Conservation (phyloP, 2,888 invertebrate genomes). For the Epicampocera succincta region DNA sequence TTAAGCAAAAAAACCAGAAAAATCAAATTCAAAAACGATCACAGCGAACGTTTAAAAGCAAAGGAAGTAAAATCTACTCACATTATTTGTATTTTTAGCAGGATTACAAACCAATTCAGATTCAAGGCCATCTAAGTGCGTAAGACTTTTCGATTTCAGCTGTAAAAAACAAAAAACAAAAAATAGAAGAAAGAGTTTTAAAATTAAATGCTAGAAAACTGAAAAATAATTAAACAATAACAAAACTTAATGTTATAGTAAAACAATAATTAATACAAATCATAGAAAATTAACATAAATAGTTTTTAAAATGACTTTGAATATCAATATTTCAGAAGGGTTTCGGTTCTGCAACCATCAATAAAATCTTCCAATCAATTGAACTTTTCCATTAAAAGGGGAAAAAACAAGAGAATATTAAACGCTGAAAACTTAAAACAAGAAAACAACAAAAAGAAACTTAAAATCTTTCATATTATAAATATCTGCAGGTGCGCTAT, state of each 20-base stretch:
- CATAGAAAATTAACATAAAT: neutral
- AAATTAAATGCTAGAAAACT: neutral
- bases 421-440: too few relatives aligned
- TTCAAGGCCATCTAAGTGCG: constrained; percentile 87
- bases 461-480: too few relatives aligned
- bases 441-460: too few relatives aligned
- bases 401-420: too few relatives aligned
- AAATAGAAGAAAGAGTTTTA: neutral
- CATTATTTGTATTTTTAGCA: constrained; percentile 69
- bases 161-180: constrained; percentile 78
- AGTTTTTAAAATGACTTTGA: neutral
- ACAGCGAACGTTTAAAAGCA: neutral
- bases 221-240: too few relatives aligned
- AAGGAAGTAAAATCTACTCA: constrained; percentile 53
- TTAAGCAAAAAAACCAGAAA: neutral
- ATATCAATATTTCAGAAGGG: too few relatives aligned
- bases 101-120: constrained; percentile 81
- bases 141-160: constrained; percentile 88
- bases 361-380: constrained; percentile 90
- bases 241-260: constrained; percentile 82
- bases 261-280: neutral
- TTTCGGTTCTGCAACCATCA: constrained; percentile 87
- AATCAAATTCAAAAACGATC: constrained; percentile 5
- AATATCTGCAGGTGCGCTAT: too few relatives aligned
- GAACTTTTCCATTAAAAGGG: constrained; percentile 87